phyloP scores from a whole-genome alignment of 2,888 invertebrate species.

The Lumbricus terrestris region DNA sequence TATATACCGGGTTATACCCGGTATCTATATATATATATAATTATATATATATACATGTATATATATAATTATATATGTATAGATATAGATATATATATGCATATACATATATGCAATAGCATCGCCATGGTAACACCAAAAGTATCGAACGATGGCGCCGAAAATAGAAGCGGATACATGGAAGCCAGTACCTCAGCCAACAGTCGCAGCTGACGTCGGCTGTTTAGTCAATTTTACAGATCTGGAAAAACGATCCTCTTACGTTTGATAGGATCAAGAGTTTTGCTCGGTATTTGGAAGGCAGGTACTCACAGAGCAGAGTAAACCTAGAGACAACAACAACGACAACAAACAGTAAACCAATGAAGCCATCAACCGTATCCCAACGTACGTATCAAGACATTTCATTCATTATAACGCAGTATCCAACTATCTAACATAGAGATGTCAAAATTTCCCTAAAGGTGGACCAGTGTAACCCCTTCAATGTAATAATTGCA shows the following conservation, averaged over 20 bases:
- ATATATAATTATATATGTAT: too few relatives aligned
- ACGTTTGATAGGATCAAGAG: conserved; percentile 48
- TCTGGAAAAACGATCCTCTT: conserved; percentile 29
- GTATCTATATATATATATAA: too few relatives aligned
- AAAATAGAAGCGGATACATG: not conserved
- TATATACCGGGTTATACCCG: too few relatives aligned
- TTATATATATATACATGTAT: too few relatives aligned
- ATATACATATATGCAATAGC: not conserved
- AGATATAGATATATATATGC: too few relatives aligned
- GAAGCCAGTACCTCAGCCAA: conserved; percentile 3
- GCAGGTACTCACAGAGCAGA: conserved; percentile 55
- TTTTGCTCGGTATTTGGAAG: conserved; percentile 53
- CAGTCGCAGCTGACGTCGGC: not conserved
- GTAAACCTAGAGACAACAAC: conserved; percentile 47
- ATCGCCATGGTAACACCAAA: not conserved
- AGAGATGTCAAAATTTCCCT: too few relatives aligned
- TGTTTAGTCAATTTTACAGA: conserved; percentile 3
- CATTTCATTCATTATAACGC: not conserved
- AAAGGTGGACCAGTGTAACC: too few relatives aligned
- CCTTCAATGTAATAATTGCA: too few relatives aligned
- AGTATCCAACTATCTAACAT: too few relatives aligned
- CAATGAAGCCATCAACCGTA: not conserved
- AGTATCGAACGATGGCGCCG: not conserved
- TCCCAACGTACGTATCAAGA: not conserved
- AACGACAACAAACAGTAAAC: not conserved